Evolutionary conservation across 1,140 invertebrate genomes (phyloP).

Genomic region (Penaeus indicus): DNA sequence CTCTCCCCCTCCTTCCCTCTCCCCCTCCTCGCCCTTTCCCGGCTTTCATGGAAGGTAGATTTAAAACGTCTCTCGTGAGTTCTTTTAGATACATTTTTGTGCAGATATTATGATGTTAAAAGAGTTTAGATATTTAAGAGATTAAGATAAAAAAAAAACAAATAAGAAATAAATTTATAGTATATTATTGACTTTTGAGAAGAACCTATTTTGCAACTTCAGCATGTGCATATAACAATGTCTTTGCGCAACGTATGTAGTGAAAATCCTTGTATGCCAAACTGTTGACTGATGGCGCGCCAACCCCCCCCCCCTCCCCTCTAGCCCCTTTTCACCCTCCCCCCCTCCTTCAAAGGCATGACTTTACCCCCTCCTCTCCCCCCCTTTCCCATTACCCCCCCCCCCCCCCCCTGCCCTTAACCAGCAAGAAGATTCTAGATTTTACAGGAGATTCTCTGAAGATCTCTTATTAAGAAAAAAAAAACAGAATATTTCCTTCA

Average conservation of each 20-base stretch:
- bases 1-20: no score
- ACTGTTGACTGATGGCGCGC: conserved; percentile 13
- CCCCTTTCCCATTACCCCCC: not conserved
- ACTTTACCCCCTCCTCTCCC: not conserved
- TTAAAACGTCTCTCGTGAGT: no score
- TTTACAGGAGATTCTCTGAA: conserved; percentile 8
- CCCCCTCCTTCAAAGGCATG: not conserved
- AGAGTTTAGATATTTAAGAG: no score
- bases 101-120: no score
- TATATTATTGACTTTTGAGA: conserved; percentile 29
- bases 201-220: conserved; percentile 1
- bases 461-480: not conserved
- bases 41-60: no score
- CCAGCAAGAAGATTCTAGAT: no score
- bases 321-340: conserved; percentile 9
- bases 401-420: not conserved
- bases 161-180: not conserved
- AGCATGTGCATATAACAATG: conserved; percentile 35
- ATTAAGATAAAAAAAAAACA: no score
- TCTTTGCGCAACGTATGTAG: conserved; percentile 23
- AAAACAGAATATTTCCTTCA: conserved; percentile 40
- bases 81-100: no score
- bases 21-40: no score
- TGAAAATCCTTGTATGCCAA: conserved; percentile 18
- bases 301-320: conserved; percentile 2